Evolutionary conservation across 2,888 invertebrate species (phyloP).

Genomic region (Anthophora plumipes): DNA sequence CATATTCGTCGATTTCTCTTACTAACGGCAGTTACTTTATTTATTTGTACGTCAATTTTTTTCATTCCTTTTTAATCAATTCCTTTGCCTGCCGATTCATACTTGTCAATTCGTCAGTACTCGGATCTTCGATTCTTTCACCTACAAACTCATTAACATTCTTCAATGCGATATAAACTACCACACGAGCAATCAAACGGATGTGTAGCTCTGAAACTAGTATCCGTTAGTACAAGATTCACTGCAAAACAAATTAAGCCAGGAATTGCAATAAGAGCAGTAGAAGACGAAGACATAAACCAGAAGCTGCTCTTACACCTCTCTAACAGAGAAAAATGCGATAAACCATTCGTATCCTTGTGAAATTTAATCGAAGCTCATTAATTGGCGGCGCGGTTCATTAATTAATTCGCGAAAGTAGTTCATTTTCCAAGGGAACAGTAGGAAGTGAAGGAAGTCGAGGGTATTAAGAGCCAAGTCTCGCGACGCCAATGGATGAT

Average conservation of each 20-base stretch:
- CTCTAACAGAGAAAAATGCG: neutral
- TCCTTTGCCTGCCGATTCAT: too few species aligned
- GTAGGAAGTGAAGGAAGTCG: too few species aligned
- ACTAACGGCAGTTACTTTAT: too few species aligned
- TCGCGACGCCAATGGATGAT: conserved; percentile 69
- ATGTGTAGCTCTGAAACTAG: neutral
- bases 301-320: neutral
- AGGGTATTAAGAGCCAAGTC: too few species aligned
- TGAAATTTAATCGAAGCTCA: neutral
- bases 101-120: too few species aligned
- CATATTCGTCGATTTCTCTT: too few species aligned
- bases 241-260: neutral
- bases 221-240: neutral
- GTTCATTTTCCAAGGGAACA: neutral
- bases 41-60: too few species aligned
- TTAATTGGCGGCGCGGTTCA: neutral
- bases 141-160: too few species aligned
- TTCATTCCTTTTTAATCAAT: too few species aligned
- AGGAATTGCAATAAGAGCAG: neutral
- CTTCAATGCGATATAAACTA: too few species aligned
- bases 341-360: neutral
- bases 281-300: neutral
- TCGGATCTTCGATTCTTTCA: too few species aligned
- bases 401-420: neutral
- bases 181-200: neutral